Percentiles rank a stretch among this genome's conserved stretches.
phyloP scores from a whole-genome alignment of 30 jellyfish, hydroid and myxozoan genomes.

The Rhopilema esculentum region DNA sequence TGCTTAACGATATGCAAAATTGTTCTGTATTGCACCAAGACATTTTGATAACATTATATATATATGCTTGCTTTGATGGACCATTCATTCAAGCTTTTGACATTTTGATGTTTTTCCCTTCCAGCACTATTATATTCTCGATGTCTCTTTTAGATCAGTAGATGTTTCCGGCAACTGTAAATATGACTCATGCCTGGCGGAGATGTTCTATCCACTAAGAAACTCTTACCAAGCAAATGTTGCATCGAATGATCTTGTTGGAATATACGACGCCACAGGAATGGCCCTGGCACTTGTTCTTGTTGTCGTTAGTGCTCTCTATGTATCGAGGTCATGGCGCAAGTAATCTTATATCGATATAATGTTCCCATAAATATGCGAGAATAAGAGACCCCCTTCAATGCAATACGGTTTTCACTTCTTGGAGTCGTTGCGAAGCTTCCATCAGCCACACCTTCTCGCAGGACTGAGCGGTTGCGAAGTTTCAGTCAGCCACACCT shows the following conservation, averaged over 20 bases:
- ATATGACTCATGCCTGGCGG: constrained; percentile 60
- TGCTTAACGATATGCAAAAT: no score
- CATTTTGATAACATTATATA: no score
- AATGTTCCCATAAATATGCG: no score
- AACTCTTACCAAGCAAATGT: constrained; percentile 35
- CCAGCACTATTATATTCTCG: not conserved
- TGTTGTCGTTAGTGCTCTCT: constrained; percentile 62
- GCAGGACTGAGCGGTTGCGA: no score
- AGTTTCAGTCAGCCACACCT: no score
- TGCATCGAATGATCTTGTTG: constrained; percentile 4
- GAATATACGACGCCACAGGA: constrained; percentile 65
- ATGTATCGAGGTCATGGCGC: constrained; percentile 56
- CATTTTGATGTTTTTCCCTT: not conserved
- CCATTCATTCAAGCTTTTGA: not conserved
- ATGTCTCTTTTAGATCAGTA: constrained; percentile 29
- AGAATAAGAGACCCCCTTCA: no score
- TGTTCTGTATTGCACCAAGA: no score
- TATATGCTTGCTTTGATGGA: no score
- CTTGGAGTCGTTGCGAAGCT: no score
- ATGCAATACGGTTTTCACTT: no score
- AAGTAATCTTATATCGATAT: no score
- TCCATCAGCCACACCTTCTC: no score
- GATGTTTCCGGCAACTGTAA: constrained; percentile 57
- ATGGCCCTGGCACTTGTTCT: constrained; percentile 54
- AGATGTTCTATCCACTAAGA: constrained; percentile 64